Conservation (phyloP, 1,140 invertebrate genomes). For the Hermetia illucens region DNA sequence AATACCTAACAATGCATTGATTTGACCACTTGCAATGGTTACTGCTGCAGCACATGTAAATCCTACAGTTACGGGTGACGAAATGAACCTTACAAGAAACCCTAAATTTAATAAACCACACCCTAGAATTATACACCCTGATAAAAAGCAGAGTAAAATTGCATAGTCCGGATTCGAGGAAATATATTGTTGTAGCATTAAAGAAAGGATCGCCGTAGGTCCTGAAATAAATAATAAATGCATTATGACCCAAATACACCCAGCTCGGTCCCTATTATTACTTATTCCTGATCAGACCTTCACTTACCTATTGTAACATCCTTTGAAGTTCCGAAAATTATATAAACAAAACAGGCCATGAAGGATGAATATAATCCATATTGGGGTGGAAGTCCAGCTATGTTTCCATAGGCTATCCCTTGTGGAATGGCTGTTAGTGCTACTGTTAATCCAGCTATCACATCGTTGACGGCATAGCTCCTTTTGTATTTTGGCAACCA, state of each 20-base stretch:
- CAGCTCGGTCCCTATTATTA: neutral
- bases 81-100: constrained; percentile 76
- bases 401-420: constrained; percentile 60
- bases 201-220: constrained; percentile 58
- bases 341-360: constrained; percentile 67
- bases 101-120: constrained; percentile 56
- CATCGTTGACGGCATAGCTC: constrained; percentile 41
- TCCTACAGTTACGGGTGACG: constrained; percentile 66
- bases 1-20: constrained; percentile 58
- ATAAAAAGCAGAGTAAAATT: constrained; percentile 57
- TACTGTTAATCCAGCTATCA: constrained; percentile 65
- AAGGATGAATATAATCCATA: constrained; percentile 54
- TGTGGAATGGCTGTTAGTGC: constrained; percentile 67
- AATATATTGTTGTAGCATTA: constrained; percentile 53
- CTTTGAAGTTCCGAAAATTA: constrained; percentile 66
- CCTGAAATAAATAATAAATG: constrained; percentile 22
- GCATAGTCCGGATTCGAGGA: constrained; percentile 48
- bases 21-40: constrained; percentile 60
- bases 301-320: constrained; percentile 50
- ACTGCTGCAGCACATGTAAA: constrained; percentile 76
- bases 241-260: neutral
- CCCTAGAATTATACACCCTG: constrained; percentile 53
- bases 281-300: neutral
- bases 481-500: constrained; percentile 45
- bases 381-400: constrained; percentile 42